Percentiles rank a stretch among this genome's conserved stretches.
phyloP scores from a whole-genome alignment of 2,888 invertebrate genomes.

The Xestia rhomboidea region DNA sequence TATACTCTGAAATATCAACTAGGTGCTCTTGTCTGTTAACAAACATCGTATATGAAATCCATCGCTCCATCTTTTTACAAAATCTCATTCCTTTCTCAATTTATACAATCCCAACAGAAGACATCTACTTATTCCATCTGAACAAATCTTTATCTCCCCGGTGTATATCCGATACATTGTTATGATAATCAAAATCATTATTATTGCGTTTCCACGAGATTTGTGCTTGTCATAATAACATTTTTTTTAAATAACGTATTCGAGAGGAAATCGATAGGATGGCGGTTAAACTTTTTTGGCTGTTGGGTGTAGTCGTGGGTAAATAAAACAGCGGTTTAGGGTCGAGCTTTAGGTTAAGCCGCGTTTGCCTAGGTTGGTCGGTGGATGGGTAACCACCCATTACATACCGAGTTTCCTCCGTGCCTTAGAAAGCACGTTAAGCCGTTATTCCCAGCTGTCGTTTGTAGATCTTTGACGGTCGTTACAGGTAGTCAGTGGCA shows the following conservation, averaged over 20 bases:
- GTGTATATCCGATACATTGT: slow-evolving; percentile 27
- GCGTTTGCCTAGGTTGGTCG: neutral
- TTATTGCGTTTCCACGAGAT: slow-evolving; percentile 30
- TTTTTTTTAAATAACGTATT: slow-evolving; percentile 29
- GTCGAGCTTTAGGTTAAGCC: neutral
- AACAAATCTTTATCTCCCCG: slow-evolving; percentile 11
- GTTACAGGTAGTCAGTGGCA: no score
- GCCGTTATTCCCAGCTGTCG: no score
- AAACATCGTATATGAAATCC: neutral
- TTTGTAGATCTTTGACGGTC: no score
- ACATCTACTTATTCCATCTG: slow-evolving; percentile 24
- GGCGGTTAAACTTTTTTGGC: neutral
- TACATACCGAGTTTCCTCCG: no score
- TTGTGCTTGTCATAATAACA: slow-evolving; percentile 29
- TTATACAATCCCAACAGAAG: neutral
- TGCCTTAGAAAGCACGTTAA: no score
- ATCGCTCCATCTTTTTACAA: neutral
- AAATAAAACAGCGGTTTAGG: neutral
- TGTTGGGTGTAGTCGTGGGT: neutral
- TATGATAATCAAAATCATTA: slow-evolving; percentile 48
- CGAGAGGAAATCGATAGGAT: neutral
- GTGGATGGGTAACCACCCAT: neutral
- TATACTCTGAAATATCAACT: neutral
- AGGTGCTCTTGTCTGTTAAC: neutral
- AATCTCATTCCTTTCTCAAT: neutral